Conservation (phyloP, 2,888 invertebrate genomes). For the Eupithecia abbreviata region DNA sequence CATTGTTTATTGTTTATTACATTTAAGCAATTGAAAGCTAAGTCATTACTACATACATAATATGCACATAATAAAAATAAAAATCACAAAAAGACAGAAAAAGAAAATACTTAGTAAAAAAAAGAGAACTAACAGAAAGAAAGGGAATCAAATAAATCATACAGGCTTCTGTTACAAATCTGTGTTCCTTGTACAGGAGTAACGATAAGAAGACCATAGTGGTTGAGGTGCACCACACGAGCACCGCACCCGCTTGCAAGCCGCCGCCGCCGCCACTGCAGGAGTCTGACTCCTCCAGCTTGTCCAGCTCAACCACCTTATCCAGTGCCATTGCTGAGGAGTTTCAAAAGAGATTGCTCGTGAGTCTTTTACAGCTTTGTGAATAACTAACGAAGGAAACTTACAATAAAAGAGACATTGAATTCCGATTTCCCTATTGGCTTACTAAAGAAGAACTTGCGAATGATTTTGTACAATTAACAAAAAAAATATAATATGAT, state of each 20-base stretch:
- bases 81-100: no score
- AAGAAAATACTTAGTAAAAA: no score
- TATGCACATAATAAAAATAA: no score
- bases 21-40: no score
- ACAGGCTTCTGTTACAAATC: background rate
- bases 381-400: background rate
- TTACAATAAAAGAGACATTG: background rate
- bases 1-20: no score
- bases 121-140: no score
- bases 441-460: no score
- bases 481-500: no score
- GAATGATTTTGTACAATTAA: no score
- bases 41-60: no score
- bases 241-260: constrained; percentile 63
- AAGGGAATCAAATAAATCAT: no score
- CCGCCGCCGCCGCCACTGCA: constrained; percentile 66
- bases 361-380: constrained; percentile 47
- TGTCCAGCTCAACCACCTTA: constrained; percentile 72
- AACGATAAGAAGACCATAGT: constrained; percentile 86
- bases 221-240: constrained; percentile 88
- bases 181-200: constrained; percentile 48
- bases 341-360: constrained; percentile 74
- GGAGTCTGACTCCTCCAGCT: constrained; percentile 64
- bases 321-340: constrained; percentile 81
- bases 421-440: background rate